Percentiles rank a stretch among this genome's conserved stretches.
These are phyloP conservation scores for Noctilio leporinus DNA, from an alignment of 2,113 vertebrate species.

Conservation along the genomic window DNA sequence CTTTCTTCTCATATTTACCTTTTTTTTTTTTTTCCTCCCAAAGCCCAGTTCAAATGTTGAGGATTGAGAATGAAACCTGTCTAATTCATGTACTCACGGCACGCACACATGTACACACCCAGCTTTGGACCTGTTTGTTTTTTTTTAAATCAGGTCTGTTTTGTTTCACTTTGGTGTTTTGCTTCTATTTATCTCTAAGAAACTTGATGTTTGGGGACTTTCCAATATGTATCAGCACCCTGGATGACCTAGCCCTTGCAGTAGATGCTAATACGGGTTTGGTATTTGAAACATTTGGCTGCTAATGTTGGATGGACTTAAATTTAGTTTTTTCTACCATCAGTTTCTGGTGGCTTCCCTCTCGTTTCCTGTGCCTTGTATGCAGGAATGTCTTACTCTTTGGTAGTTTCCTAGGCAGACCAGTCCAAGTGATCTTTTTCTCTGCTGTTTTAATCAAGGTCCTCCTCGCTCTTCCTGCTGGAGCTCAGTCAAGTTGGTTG, in stretches of 20 bases:
- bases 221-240: neutral
- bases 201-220: neutral
- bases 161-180: constrained; percentile 15
- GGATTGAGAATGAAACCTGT: constrained; percentile 10
- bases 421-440: neutral
- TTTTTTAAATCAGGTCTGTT: neutral
- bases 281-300: constrained; percentile 16
- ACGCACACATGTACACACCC: neutral
- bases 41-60: constrained; percentile 2
- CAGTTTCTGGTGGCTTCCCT: neutral
- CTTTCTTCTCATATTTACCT: neutral
- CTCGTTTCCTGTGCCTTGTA: constrained; percentile 19
- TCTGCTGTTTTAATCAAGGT: constrained; percentile 37
- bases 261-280: neutral
- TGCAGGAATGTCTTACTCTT: neutral
- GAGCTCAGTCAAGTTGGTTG: constrained; percentile 13
- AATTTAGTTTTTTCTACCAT: constrained; percentile 34
- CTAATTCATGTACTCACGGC: neutral
- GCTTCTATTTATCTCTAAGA: constrained; percentile 1
- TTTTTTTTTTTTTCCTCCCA: neutral
- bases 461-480: constrained; percentile 26
- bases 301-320: constrained; percentile 5
- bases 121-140: neutral
- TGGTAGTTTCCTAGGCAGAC: neutral
- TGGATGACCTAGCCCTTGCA: neutral